Conservation (phyloP, 2,888 invertebrate genomes). For the Saturnia pavonia region DNA sequence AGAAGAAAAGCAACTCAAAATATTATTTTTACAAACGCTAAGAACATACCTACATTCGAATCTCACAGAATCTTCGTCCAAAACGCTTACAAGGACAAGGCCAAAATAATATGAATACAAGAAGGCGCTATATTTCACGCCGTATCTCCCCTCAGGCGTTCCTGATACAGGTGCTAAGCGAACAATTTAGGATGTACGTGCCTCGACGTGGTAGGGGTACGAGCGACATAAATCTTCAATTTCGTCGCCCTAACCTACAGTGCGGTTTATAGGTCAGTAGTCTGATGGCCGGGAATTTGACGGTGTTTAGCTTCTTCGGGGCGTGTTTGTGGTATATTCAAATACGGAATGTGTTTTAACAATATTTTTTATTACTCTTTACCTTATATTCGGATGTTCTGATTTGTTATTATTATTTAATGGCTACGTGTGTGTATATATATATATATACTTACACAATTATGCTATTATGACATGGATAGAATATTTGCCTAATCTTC, state of each 20-base stretch:
- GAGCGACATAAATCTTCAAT: slow-evolving; percentile 37
- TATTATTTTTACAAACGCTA: background rate
- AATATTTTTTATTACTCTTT: background rate
- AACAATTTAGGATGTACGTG: slow-evolving; percentile 42
- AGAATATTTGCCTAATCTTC: no score
- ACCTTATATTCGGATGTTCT: background rate
- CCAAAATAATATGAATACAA: slow-evolving; percentile 11
- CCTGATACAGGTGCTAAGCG: slow-evolving; percentile 31
- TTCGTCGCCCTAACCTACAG: slow-evolving; percentile 22
- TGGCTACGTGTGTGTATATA: no score
- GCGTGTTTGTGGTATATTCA: background rate
- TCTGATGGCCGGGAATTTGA: slow-evolving; percentile 14
- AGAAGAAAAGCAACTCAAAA: background rate
- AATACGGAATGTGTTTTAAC: background rate
- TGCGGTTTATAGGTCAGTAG: slow-evolving; percentile 20
- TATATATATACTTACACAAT: no score
- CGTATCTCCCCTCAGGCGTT: slow-evolving; percentile 13
- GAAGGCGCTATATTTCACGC: slow-evolving; percentile 10
- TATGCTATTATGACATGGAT: no score
- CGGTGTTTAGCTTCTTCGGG: slow-evolving; percentile 12
- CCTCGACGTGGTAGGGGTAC: slow-evolving; percentile 25
- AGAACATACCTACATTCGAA: background rate
- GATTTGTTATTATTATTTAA: no score
- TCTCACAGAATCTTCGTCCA: background rate
- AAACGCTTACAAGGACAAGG: slow-evolving; percentile 9